phyloP scores from a whole-genome alignment of 1,140 invertebrate genomes.

The Andricus grossulariae region DNA sequence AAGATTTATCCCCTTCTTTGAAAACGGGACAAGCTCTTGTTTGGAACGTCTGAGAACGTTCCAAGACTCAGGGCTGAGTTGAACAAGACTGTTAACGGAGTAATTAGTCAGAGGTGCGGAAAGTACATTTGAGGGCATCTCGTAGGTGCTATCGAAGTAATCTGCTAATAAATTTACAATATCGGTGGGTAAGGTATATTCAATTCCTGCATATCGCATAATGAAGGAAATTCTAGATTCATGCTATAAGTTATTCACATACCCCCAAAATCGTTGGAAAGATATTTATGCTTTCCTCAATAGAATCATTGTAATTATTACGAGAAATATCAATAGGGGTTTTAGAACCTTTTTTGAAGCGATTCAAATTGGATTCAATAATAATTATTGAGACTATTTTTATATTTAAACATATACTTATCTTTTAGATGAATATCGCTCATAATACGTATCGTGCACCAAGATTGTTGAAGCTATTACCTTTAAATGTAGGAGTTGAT shows the following conservation, averaged over 20 bases:
- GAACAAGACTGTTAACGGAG: too few species aligned
- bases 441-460: background rate
- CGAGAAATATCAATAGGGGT: background rate
- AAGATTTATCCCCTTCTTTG: too few species aligned
- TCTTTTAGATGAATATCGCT: background rate
- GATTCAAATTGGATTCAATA: background rate
- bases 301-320: background rate
- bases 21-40: background rate
- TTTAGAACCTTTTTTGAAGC: too few species aligned
- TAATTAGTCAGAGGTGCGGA: background rate
- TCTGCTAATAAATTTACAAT: background rate
- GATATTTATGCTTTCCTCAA: background rate
- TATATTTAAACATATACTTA: background rate
- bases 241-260: too few species aligned
- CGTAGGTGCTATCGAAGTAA: background rate
- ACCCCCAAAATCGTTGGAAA: too few species aligned
- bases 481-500: background rate
- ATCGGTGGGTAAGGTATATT: background rate
- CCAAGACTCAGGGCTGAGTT: too few species aligned
- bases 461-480: background rate
- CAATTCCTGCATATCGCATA: background rate
- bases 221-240: too few species aligned
- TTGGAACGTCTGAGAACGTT: too few species aligned
- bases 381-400: background rate
- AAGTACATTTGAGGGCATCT: too few species aligned